Conservation (phyloP, 2,113 vertebrate species). For the Channa maculata region DNA sequence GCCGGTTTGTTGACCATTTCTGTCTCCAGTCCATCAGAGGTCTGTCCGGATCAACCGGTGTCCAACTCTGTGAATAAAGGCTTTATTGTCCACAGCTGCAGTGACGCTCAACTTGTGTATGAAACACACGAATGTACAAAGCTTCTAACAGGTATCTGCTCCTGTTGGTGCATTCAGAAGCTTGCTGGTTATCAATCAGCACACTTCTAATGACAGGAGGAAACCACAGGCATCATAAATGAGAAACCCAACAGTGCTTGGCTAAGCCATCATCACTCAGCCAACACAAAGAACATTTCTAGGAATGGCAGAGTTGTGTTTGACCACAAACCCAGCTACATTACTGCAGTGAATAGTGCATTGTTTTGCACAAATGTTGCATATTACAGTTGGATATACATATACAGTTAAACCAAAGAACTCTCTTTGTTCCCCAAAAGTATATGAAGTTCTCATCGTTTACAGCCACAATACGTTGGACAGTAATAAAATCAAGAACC, state of each 20-base stretch:
- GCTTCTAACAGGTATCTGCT: too few relatives aligned
- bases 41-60: not conserved
- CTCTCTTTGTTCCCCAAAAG: too few relatives aligned
- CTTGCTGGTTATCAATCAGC: not conserved
- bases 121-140: not conserved
- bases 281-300: slow-evolving; percentile 26
- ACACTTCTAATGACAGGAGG: not conserved
- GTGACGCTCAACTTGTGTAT: not conserved
- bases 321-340: not conserved
- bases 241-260: not conserved
- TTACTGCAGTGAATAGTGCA: not conserved
- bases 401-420: not conserved
- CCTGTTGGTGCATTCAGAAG: too few relatives aligned
- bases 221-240: not conserved
- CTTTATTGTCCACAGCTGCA: slow-evolving; percentile 9
- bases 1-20: slow-evolving; percentile 27
- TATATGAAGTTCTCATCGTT: too few relatives aligned
- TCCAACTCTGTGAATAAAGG: slow-evolving; percentile 4
- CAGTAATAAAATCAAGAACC: not conserved
- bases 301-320: not conserved
- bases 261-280: not conserved
- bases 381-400: not conserved
- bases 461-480: not conserved
- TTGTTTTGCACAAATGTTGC: not conserved
- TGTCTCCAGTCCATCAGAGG: slow-evolving; percentile 16